Evolutionary conservation across 53 echinoderm and acorn worm species (phyloP), one percentile per base, ranked within the genome.

Genomic region (Antedon mediterranea): DNA sequence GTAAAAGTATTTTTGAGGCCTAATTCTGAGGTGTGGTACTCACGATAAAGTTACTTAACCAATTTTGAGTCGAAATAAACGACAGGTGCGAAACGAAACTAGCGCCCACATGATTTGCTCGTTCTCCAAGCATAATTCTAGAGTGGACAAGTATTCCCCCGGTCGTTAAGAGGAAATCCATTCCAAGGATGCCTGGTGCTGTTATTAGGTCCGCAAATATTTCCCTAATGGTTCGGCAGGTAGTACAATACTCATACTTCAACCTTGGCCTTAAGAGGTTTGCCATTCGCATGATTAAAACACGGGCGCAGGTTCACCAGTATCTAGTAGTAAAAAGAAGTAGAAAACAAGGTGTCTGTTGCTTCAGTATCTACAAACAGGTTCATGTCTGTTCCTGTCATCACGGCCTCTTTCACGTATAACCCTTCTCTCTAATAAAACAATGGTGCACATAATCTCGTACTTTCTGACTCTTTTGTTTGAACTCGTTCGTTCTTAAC

Each of bases 291-390:
- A 34, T 84, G 87, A 26, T 70, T 75, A 23, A 89, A 43, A 28
- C 7, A 30, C 7, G 89, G 82, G 28, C 73, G 78, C 43, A 72
- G 31, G 13, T 78, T 80, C 18, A 32, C 18, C 0, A 80, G 78
- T 6, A 89, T 80, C 32, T 32, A 30, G 29, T 41, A 71, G 72
- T 76, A 89, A 3, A 72, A 11, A 34, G 73, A 11, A 2, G 73
- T 78, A 23, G 78, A 78, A 13, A 86, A 31, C 6, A 89, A 78
- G 7, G 82, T 85, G 0, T 78, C 85, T 20, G 89, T 82, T 8
- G 82, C 85, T n/a, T 89, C 89, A 7, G 89, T 90, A 34, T 90
- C 90, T 20, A 90, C 14, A 0, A 84, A 74, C 34, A 78, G 84
- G 3, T 81, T 81, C 14, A 81, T 34, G 26, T 75, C 27, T 32